These are phyloP conservation scores for Sepioteuthis lessoniana DNA, from an alignment of 2,888 invertebrate genomes.

Conservation along the genomic window DNA sequence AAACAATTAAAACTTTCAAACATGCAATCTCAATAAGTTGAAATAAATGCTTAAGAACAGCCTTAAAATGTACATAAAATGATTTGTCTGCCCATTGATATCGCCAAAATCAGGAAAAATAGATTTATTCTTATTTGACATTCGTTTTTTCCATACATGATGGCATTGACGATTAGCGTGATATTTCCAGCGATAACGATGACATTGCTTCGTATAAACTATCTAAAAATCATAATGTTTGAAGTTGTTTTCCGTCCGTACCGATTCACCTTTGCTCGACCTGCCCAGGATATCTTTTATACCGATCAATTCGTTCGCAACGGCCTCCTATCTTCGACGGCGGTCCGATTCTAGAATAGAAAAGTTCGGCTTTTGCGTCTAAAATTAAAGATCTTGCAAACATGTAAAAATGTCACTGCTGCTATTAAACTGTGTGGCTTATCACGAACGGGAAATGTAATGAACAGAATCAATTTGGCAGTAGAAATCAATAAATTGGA, in stretches of 20 bases:
- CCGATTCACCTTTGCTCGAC: background rate
- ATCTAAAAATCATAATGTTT: background rate
- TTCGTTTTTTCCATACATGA: too few relatives aligned
- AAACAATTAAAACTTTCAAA: too few relatives aligned
- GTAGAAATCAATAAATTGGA: conserved; percentile 33
- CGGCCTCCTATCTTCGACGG: background rate
- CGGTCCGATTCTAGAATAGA: background rate
- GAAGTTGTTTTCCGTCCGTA: background rate
- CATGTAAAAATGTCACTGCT: conserved; percentile 20
- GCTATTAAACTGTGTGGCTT: background rate
- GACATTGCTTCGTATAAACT: background rate
- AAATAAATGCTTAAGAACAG: too few relatives aligned
- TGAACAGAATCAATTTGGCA: conserved; percentile 16
- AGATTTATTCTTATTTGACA: too few relatives aligned
- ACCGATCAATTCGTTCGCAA: background rate
- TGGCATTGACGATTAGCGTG: too few relatives aligned
- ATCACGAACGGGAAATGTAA: conserved; percentile 33
- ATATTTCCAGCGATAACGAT: background rate
- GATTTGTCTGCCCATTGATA: too few relatives aligned
- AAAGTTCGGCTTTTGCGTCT: background rate
- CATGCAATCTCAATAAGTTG: too few relatives aligned
- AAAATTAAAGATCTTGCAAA: conserved; percentile 33
- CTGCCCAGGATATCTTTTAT: background rate
- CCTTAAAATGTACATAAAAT: too few relatives aligned
- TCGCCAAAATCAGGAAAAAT: too few relatives aligned